Conservation (phyloP, 2,113 vertebrate genomes). For the Tenebrosternarchus preto region DNA sequence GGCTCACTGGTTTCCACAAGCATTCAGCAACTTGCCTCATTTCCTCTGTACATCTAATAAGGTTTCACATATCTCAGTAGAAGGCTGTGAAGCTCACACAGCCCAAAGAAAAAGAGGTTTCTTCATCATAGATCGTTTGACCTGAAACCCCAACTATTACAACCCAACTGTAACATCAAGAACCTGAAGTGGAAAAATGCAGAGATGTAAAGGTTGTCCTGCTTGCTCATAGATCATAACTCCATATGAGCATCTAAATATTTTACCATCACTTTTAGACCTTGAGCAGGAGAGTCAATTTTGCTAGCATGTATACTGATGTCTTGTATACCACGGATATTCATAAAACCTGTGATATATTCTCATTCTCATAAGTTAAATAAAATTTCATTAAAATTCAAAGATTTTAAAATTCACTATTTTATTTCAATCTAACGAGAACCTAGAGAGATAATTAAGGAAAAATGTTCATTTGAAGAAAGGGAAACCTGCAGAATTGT, state of each 20-base stretch:
- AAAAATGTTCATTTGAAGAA: no score
- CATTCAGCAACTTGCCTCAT: slow-evolving; percentile 38
- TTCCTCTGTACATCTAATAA: slow-evolving; percentile 45
- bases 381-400: no score
- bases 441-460: no score
- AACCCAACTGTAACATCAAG: slow-evolving; percentile 27
- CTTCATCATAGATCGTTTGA: slow-evolving; percentile 28
- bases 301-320: slow-evolving; percentile 48
- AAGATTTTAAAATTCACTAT: no score
- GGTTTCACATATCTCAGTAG: slow-evolving; percentile 26
- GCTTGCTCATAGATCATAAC: slow-evolving; percentile 33
- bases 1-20: slow-evolving; percentile 8
- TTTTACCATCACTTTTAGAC: slow-evolving; percentile 50
- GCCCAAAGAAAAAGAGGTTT: slow-evolving; percentile 7
- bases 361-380: neutral
- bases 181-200: neutral
- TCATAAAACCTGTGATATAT: slow-evolving; percentile 44
- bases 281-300: slow-evolving; percentile 41
- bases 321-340: slow-evolving; percentile 39
- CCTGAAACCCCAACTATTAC: slow-evolving; percentile 35
- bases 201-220: slow-evolving; percentile 1
- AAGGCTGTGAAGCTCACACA: neutral
- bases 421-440: no score
- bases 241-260: slow-evolving; percentile 41
- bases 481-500: no score